These are phyloP conservation scores for Drosophila insularis DNA, from an alignment of 1,140 invertebrate genomes.

Conservation along the genomic window DNA sequence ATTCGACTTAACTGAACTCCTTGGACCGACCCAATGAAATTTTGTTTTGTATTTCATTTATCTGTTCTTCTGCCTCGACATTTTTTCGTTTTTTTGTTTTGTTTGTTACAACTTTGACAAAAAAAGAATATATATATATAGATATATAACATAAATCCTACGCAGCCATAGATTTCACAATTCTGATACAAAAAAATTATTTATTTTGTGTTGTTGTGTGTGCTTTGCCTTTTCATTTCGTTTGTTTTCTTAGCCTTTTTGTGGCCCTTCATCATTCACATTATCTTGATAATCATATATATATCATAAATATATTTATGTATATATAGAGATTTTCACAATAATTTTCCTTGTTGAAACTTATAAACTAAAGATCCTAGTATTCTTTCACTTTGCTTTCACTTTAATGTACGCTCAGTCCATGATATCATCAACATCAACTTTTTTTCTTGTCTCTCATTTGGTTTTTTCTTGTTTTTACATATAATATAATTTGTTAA, in stretches of 20 bases:
- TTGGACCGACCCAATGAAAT: conserved; percentile 64
- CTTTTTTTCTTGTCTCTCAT: background rate
- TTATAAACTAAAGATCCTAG: conserved; percentile 75
- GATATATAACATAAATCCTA: conserved; percentile 63
- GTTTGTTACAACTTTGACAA: conserved; percentile 19
- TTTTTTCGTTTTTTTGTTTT: conserved; percentile 13
- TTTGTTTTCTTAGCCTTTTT: conserved; percentile 42
- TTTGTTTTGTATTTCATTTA: conserved; percentile 57
- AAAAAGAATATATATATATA: conserved; percentile 1
- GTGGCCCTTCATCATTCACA: conserved; percentile 22
- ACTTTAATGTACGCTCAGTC: conserved; percentile 71
- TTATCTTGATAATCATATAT: background rate
- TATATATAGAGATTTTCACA: conserved; percentile 40
- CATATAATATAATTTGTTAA: conserved; percentile 15
- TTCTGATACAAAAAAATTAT: conserved; percentile 21
- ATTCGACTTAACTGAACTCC: conserved; percentile 20
- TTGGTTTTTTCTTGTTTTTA: conserved; percentile 24
- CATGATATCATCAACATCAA: conserved; percentile 63
- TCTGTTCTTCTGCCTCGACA: conserved; percentile 8
- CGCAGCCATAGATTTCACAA: conserved; percentile 34
- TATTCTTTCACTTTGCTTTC: conserved; percentile 47
- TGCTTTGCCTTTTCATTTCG: conserved; percentile 43
- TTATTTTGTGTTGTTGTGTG: conserved; percentile 40
- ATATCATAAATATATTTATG: background rate
- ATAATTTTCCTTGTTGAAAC: conserved; percentile 48